These are phyloP conservation scores for Dynastes hyllus DNA, from an alignment of 2,888 invertebrate genomes.

Conservation along the genomic window DNA sequence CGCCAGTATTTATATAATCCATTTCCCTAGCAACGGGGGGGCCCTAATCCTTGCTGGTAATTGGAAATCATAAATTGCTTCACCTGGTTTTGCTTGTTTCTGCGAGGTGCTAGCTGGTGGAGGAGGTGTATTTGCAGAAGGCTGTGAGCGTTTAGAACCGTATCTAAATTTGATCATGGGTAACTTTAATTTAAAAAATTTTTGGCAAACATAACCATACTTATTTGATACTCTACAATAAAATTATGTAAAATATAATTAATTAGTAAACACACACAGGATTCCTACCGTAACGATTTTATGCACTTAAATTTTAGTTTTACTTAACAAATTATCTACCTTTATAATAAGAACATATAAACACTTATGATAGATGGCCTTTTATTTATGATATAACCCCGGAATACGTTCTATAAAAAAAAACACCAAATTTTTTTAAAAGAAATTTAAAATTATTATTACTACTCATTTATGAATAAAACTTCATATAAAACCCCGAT, in stretches of 20 bases:
- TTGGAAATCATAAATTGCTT: conserved; percentile 67
- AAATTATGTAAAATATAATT: conserved; percentile 1
- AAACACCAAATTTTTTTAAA: too few relatives aligned
- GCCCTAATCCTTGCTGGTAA: conserved; percentile 66
- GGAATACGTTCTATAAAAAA: too few relatives aligned
- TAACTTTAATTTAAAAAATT: conserved; percentile 60
- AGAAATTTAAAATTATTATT: too few relatives aligned
- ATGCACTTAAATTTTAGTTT: conserved; percentile 29
- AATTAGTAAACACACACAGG: neutral
- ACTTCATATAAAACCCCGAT: too few relatives aligned
- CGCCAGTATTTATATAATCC: conserved; percentile 69
- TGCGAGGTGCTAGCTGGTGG: conserved; percentile 49
- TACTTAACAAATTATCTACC: conserved; percentile 15
- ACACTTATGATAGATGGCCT: conserved; percentile 16
- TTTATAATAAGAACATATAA: too few relatives aligned
- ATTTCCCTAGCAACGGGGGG: conserved; percentile 67
- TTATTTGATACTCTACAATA: conserved; percentile 22
- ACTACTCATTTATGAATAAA: too few relatives aligned
- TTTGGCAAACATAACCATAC: conserved; percentile 52
- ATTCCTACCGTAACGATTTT: conserved; percentile 15
- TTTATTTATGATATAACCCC: too few relatives aligned
- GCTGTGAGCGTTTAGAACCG: conserved; percentile 60
- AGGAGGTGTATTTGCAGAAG: conserved; percentile 50
- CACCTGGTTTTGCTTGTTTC: conserved; percentile 54
- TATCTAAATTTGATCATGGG: conserved; percentile 68